A percentile compares a stretch with the other conserved stretches of the same genome.
Conservation (phyloP, 1,140 invertebrate species). For the Venustaconcha ellipsiformis region DNA sequence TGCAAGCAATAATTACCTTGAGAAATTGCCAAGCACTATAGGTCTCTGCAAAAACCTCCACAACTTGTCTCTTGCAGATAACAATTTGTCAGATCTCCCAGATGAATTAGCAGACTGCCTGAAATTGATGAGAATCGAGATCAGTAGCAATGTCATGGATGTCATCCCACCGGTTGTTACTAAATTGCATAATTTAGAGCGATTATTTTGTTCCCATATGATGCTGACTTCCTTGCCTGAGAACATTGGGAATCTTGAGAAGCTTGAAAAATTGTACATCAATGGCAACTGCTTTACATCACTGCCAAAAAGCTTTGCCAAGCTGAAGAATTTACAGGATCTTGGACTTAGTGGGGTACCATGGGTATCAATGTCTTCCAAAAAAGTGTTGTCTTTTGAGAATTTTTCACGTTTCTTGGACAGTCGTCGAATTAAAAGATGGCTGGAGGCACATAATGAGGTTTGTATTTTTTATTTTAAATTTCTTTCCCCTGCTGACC, state of each 20-base stretch:
- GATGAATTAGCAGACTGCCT: constrained; percentile 33
- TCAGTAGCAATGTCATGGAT: constrained; percentile 42
- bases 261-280: constrained; percentile 38
- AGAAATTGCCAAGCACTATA: constrained; percentile 38
- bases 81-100: constrained; percentile 41
- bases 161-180: constrained; percentile 27
- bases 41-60: constrained; percentile 33
- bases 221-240: constrained; percentile 41
- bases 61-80: constrained; percentile 30
- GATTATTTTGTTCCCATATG: constrained; percentile 44
- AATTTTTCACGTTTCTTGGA: constrained; percentile 48
- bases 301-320: constrained; percentile 43
- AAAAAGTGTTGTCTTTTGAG: constrained; percentile 46
- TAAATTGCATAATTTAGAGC: constrained; percentile 37
- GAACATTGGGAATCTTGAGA: constrained; percentile 41
- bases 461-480: constrained; percentile 5
- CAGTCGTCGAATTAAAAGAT: constrained; percentile 29
- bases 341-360: constrained; percentile 48
- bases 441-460: constrained; percentile 40
- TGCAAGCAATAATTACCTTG: constrained; percentile 35
- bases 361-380: constrained; percentile 36
- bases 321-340: constrained; percentile 43
- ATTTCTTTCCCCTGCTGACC: no score
- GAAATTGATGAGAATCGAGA: constrained; percentile 34
- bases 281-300: constrained; percentile 46